Evolutionary conservation across 2,888 invertebrate genomes (phyloP).

Genomic region (Tetragnatha montana): DNA sequence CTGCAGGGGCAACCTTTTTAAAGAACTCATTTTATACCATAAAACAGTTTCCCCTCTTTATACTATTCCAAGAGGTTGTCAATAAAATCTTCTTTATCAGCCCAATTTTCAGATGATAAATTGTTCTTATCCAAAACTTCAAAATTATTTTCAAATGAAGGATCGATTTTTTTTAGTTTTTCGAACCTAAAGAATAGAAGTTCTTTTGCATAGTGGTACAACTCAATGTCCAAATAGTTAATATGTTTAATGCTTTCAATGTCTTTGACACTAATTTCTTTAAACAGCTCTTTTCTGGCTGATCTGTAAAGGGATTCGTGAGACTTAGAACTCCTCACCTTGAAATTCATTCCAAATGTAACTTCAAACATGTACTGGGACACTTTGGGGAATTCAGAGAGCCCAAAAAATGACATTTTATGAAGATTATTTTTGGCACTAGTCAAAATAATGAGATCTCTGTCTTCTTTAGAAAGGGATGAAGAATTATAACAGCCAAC

Average conservation of each 20-base stretch:
- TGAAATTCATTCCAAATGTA: constrained; percentile 93
- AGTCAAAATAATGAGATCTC: constrained; percentile 90
- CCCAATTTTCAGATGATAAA: constrained; percentile 68
- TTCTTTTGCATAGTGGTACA: constrained; percentile 93
- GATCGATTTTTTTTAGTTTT: constrained; percentile 84
- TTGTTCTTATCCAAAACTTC: constrained; percentile 62
- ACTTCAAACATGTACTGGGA: constrained; percentile 93
- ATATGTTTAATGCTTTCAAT: constrained; percentile 85
- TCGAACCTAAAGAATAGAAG: constrained; percentile 87
- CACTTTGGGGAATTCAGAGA: constrained; percentile 83
- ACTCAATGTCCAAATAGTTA: constrained; percentile 92
- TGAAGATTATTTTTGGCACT: constrained; percentile 96
- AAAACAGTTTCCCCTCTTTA: background rate
- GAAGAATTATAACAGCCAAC: constrained; percentile 94
- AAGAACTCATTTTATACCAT: background rate
- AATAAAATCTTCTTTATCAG: constrained; percentile 70
- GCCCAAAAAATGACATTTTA: constrained; percentile 96
- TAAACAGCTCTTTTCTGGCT: constrained; percentile 76
- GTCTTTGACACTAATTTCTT: constrained; percentile 77
- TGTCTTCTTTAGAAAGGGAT: constrained; percentile 81
- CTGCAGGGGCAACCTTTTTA: background rate
- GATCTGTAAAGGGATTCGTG: constrained; percentile 84
- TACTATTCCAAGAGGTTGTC: constrained; percentile 57
- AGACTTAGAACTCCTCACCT: constrained; percentile 85
- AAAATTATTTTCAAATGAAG: constrained; percentile 86